Base-by-base conservation (phyloP, 2,113 vertebrate genomes). In the Struthidea cinerea region DNA sequence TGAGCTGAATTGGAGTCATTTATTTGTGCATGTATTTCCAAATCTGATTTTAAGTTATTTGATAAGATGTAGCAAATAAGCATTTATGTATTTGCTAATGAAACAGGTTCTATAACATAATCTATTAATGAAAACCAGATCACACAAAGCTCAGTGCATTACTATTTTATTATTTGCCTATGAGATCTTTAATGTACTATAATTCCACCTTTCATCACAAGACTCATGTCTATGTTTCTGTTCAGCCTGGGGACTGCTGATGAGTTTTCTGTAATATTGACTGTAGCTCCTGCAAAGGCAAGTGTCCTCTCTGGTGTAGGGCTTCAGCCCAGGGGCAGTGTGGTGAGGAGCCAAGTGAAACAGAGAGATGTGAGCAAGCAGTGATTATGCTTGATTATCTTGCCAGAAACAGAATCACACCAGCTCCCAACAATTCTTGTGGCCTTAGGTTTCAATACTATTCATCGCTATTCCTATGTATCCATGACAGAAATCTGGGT, bases 191-290 rank as follows among this genome's bases (percentile, higher is more conserved):
- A 82, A 94, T 69, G 74, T 81, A 11, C 53, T 84, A 10, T 78
- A 95, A 91, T 94, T 94, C 50, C 37, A 93, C 32, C 60, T 97
- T 95, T 97, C 91, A 91, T 77, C 78, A 93, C 57, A 94, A 63
- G 47, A 64, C 65, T 86, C 78, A 71, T 8, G 35, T 60, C 53
- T 94, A 52, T 11, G 52, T 95, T 96, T 93, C 90, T 88, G 11
- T 47, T 83, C 46, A 10, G 7, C 50, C 8, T 39, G 39, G 16
- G 37, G 52, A 32, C 19, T 73, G 23, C 18, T 57, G 55, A 70
- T 75, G 70, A 14, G 10, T 94, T 95, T 95, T 94, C 52, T 84
- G 32, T 28, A 39, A 32, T 57, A 59, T 4, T 44, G 74, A 20
- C 37, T 63, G 4, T n/a, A 63, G 78, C 28, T 89, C 37, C 32